phyloP scores from a whole-genome alignment of 2,888 invertebrate species.

The Sminthurides aquaticus region DNA sequence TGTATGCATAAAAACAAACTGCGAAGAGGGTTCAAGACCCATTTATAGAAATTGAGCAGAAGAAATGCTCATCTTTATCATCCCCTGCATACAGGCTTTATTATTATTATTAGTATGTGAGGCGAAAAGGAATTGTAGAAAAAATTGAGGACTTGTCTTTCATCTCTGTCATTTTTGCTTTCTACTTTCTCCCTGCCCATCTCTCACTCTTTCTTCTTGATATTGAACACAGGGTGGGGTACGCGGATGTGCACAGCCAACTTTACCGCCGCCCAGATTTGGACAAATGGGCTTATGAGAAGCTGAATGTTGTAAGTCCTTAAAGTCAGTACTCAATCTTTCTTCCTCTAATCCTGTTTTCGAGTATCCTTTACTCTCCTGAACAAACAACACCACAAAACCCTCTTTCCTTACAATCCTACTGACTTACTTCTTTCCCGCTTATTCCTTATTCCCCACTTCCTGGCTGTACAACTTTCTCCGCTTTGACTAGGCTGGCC shows the following conservation, averaged over 20 bases:
- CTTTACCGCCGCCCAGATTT: slow-evolving; percentile 69
- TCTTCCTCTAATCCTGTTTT: neutral
- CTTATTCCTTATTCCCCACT: no score
- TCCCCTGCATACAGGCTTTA: no score
- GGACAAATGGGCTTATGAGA: slow-evolving; percentile 82
- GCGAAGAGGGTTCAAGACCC: neutral
- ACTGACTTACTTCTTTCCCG: no score
- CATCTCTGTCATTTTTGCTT: neutral
- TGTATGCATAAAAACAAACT: neutral
- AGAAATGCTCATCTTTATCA: no score
- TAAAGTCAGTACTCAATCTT: neutral
- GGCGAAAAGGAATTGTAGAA: neutral
- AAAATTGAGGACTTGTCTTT: no score
- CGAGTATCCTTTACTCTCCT: neutral
- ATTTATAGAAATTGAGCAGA: neutral
- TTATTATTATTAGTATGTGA: neutral
- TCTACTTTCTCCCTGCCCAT: neutral
- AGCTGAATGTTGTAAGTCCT: slow-evolving; percentile 73
- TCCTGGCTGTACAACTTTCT: no score
- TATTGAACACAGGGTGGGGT: slow-evolving; percentile 65
- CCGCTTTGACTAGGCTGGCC: no score
- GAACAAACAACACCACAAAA: no score
- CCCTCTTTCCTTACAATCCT: no score
- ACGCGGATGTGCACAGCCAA: slow-evolving; percentile 81
- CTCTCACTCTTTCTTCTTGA: neutral